Evolutionary conservation across 2,888 invertebrate genomes (phyloP), one percentile per base, ranked within the genome.

Genomic region (Drosophila aldrichi): DNA sequence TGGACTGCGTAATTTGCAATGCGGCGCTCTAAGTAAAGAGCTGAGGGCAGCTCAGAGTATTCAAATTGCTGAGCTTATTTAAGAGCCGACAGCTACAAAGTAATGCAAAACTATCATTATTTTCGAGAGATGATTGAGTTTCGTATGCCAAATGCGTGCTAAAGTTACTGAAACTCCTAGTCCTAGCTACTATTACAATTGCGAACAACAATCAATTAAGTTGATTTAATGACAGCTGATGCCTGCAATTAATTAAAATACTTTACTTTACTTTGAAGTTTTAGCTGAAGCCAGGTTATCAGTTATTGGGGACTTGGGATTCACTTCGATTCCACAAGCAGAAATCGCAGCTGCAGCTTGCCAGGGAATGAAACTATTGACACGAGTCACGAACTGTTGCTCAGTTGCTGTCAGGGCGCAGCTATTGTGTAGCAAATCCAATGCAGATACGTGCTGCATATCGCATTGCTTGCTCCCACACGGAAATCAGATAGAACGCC

Each of bases 1-100:
- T 85, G 70, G 72, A 70, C 66, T 74, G 74, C 81, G 82, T 85
- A 88, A 84, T 88, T 84, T 88, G 67, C 81, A 84, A 80, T 84
- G 71, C 65, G 76, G 72, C 59, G 55, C 34, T 64, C 63, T 70
- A 38, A 57, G 55, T 46, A 74, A 78, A 62, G 60, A 77, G 77
- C 56, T 40, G 40, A n/a, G 40, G 40, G 22, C 43, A 44, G 46
- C 41, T 20, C 40, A 40, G 34, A 18, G 46, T 70, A 49, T 52
- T 57, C 56, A 69, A 62, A 52, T 69, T 56, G 36, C 51, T 10
- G 48, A 16, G 46, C 46, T 29, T 52, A 22, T 34, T 22, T 48
- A 18, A 41, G 32, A 29, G 36, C 22, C 46, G 55, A 6, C 32
- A 34, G 48, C 40, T 20, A 48, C 20, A 36, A 69, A 63, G 41